Evolutionary conservation across 2,888 invertebrate genomes (phyloP), one percentile per base, ranked within the genome.

Genomic region (Lithophane semibrunnea): DNA sequence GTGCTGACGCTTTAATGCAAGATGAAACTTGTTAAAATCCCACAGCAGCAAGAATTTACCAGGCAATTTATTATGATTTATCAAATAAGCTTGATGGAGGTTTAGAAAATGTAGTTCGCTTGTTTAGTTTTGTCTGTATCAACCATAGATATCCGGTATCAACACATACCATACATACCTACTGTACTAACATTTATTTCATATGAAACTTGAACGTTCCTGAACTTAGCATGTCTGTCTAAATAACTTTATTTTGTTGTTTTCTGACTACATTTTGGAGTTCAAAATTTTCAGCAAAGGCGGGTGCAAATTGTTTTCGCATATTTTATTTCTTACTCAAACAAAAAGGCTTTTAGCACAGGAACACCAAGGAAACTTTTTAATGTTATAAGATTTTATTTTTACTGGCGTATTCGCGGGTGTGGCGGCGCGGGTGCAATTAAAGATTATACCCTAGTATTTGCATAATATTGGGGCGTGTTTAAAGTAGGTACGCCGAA

Each of bases 381-480:
- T 87, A 89, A 86, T 89, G 88, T 90, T 89, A 87, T 75, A 86
- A 85, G 86, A 90, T 90, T 91, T 92, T 90, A 89, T 91, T 92
- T 91, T 90, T 88, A 86, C 81, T 79, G 86, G 76, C 85, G 82
- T 88, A 76, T 89, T 88, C 81, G 82, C 88, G 86, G 86, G 82
- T 79, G 85, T 86, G 84, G 90, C 86, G 88, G 89, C 87, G 86
- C 83, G 90, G 89, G 90, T 84, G 90, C 92, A 94, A 94, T 94
- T 94, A 93, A 93, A 94, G 91, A 91, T 93, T 92, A 94, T 92
- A 91, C 91, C 92, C 89, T 88, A 88, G 90, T 92, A 93, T 94
- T 94, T 94, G 92, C 94, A 94, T 94, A 93, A 92, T 93, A 92
- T 93, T 91, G 89, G 90, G 89, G 90, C 84, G 89, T 86, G 86